Conservation (phyloP, 2,113 vertebrate genomes). For the Aleadryas rufinucha region DNA sequence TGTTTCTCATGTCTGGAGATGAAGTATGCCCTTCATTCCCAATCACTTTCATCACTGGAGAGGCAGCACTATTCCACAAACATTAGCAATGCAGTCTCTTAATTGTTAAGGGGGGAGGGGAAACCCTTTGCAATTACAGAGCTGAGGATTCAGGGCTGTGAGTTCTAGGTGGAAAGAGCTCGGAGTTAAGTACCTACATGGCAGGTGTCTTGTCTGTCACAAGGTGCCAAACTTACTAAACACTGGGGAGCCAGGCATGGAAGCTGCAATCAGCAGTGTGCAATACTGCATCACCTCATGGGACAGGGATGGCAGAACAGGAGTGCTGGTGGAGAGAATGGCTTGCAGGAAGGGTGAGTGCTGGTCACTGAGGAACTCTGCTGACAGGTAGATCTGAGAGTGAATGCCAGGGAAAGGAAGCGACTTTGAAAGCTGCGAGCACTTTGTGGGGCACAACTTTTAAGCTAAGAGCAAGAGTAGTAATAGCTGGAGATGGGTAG, state of each 20-base stretch:
- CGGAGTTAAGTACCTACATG: background rate
- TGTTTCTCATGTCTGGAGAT: background rate
- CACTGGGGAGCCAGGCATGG: fast-evolving
- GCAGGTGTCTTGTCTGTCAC: background rate
- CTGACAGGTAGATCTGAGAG: background rate
- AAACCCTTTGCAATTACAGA: background rate
- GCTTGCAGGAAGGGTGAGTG: background rate
- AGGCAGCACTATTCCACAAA: background rate
- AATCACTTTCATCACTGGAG: background rate
- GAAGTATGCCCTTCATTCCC: background rate
- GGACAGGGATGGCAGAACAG: background rate
- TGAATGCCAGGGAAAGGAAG: background rate
- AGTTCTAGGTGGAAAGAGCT: background rate
- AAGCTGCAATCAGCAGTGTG: background rate
- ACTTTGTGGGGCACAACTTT: background rate
- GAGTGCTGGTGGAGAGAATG: background rate
- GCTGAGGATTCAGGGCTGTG: background rate
- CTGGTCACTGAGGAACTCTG: background rate
- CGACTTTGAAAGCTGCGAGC: background rate
- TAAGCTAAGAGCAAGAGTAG: background rate
- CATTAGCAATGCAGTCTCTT: background rate
- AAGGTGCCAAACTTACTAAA: background rate
- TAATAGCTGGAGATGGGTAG: background rate
- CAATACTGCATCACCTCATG: too few species aligned
- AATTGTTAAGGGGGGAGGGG: background rate